Evolutionary conservation across 2,797 vertebrate genomes (phyloP).

Genomic region (Eremophila alpestris): DNA sequence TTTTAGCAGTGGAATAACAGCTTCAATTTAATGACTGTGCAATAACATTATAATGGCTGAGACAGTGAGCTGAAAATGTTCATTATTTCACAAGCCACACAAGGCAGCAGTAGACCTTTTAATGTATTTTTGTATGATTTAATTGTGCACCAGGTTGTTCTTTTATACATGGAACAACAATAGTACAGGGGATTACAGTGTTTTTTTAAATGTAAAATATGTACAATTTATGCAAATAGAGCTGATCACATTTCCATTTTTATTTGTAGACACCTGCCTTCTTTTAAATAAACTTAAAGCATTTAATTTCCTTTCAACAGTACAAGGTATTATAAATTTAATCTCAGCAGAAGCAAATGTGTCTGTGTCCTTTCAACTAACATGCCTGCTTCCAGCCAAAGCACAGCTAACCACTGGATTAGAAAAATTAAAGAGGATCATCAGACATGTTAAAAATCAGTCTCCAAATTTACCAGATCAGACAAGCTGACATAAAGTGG

Average conservation of each 20-base stretch:
- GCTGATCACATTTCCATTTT: background rate
- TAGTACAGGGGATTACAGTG: background rate
- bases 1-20: conserved; percentile 65
- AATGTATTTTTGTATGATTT: conserved; percentile 36
- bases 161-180: background rate
- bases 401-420: background rate
- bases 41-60: conserved; percentile 66
- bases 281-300: conserved; percentile 20
- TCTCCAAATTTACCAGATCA: background rate
- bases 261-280: background rate
- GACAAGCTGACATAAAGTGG: background rate
- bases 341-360: background rate
- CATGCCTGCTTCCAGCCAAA: background rate
- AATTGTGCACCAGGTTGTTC: background rate
- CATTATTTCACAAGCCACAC: conserved; percentile 52
- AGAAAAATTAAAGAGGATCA: background rate
- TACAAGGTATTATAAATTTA: background rate
- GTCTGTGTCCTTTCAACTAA: background rate
- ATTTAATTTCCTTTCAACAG: background rate
- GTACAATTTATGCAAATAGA: background rate
- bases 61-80: conserved; percentile 35
- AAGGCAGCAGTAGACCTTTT: background rate
- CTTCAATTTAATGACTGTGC: conserved; percentile 62
- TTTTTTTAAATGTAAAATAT: background rate
- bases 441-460: background rate